phyloP scores from a whole-genome alignment of 2,797 vertebrate genomes.

The Gymnothorax reevesii region DNA sequence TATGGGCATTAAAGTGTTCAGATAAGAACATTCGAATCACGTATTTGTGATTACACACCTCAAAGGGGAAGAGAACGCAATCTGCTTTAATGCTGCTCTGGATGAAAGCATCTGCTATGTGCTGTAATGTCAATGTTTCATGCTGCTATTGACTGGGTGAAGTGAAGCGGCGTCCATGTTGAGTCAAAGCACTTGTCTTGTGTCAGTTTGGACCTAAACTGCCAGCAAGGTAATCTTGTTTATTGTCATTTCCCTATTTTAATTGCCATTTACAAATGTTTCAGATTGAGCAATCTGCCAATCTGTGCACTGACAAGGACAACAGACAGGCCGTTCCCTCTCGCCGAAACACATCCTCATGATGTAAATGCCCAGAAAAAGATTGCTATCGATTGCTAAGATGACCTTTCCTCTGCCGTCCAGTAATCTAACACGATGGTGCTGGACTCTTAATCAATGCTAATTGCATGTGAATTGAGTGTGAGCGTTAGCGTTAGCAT shows the following conservation, averaged over 20 bases:
- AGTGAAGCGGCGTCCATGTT: not conserved
- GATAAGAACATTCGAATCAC: no score
- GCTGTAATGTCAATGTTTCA: not conserved
- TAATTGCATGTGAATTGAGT: not conserved
- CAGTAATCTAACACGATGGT: not conserved
- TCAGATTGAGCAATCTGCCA: not conserved
- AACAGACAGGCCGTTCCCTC: not conserved
- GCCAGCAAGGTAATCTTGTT: not conserved
- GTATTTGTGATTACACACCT: no score
- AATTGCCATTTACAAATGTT: not conserved
- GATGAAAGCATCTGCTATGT: not conserved
- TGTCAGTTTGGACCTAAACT: not conserved
- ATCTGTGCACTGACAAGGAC: not conserved
- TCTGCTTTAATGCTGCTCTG: not conserved
- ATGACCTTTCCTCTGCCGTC: not conserved
- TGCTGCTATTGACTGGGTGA: not conserved
- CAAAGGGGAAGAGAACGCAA: not conserved
- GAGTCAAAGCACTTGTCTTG: not conserved
- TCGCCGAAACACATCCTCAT: not conserved
- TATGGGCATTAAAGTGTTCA: not conserved
- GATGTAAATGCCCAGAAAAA: not conserved
- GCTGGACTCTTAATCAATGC: not conserved
- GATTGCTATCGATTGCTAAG: constrained; percentile 1
- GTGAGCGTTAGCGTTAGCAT: not conserved
- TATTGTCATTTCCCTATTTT: not conserved